Base-by-base conservation (phyloP, 1,140 invertebrate genomes). In the Brachionus paranguensis region DNA sequence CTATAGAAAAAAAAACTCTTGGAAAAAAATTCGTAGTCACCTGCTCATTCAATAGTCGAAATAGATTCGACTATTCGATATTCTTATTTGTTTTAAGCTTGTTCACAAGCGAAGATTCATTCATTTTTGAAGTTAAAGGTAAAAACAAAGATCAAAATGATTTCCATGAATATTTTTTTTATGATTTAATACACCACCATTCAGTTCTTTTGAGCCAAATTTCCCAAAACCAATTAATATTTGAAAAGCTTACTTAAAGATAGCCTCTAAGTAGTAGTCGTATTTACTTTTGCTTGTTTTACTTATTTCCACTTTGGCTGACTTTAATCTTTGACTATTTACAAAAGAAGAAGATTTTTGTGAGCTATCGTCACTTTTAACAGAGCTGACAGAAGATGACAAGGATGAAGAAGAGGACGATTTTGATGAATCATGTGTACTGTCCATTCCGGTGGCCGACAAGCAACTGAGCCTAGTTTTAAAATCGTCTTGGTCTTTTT, bases 291-390 rank as follows among this genome's bases (percentile, higher is more conserved):
- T 5, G n/a, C 11, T 50, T 50, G 20, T 29, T 76, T 50, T 12
- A n/a, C 27, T 74, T 17, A 7, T 14, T 20, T 53, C 43, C 0
- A 76, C 10, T 37, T 76, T 76, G 20, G 41, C 45, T 33, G 72
- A 76, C 50, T 72, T 43, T 43, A 76, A 50, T 50, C 45, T 41
- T 72, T 72, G 33, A 72, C 17, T 72, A 72, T 72, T 72, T 72
- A 72, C 68, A 72, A 72, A 72, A n/a, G 65, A 33, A 10, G 29
- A 64, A 17, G 43, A 65, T 47, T 84, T 81, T 24, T 14, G 1
- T 68, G 33, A 68, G 41, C 68, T 72, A 17, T 72, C 8, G 20
- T 72, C 37, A 41, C 29, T 72, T 43, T 60, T 60, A 10, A 60
- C n/a, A 60, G 68, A 72, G 20, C 41, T 64, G 41, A 37, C 68